Conservation (phyloP, 1,140 invertebrate species). For the Bombus confusus region DNA sequence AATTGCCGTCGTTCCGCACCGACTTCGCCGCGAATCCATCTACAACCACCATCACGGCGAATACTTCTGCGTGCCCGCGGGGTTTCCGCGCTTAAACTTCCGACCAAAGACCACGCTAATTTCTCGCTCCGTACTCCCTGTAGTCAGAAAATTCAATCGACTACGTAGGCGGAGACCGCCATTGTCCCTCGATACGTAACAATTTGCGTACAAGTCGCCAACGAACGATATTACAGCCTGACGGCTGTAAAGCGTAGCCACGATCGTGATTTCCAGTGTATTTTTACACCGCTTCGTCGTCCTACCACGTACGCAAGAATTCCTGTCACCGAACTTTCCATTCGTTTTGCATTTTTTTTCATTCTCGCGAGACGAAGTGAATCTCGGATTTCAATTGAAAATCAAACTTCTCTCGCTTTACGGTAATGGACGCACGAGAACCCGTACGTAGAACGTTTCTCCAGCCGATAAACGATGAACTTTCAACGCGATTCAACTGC, state of each 20-base stretch:
- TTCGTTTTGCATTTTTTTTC: neutral
- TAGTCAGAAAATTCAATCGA: conserved; percentile 30
- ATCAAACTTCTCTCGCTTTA: neutral
- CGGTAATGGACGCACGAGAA: neutral
- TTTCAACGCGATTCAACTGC: conserved; percentile 16
- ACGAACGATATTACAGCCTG: neutral
- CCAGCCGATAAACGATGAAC: neutral
- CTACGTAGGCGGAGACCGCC: neutral
- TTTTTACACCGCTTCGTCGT: neutral
- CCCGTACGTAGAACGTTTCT: neutral
- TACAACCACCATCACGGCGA: conserved; percentile 63
- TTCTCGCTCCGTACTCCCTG: conserved; percentile 42
- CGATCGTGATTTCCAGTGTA: neutral
- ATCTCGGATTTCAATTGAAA: neutral
- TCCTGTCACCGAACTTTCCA: neutral
- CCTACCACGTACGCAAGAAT: accelerated
- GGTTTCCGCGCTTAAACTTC: conserved; percentile 65
- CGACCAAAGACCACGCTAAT: conserved; percentile 59
- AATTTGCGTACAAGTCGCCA: neutral
- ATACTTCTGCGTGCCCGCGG: conserved; percentile 61
- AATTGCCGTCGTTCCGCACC: conserved; percentile 79
- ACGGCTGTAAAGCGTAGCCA: too few species aligned
- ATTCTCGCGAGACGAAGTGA: neutral
- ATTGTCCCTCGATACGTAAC: neutral
- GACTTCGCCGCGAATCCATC: conserved; percentile 79